A percentile compares a stretch with the other conserved stretches of the same genome.
phyloP scores from a whole-genome alignment of 2,888 invertebrate species.

The Luffia ferchaultella region DNA sequence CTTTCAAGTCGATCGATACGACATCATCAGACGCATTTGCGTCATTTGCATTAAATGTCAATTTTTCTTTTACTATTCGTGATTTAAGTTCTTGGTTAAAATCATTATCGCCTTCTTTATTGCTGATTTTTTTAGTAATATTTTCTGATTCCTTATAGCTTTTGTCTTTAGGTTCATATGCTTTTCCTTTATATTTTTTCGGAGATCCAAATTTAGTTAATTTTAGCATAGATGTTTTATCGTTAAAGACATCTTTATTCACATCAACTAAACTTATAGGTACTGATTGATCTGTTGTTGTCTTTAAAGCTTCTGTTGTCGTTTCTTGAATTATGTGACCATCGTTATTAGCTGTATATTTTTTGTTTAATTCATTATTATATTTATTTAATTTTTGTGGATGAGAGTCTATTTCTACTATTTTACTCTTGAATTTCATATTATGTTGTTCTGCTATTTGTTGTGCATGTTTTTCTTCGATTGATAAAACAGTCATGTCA shows the following conservation, averaged over 20 bases:
- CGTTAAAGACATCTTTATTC: conserved; percentile 35
- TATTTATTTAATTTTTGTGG: conserved; percentile 12
- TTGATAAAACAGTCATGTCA: conserved; percentile 56
- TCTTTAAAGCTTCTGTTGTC: not conserved
- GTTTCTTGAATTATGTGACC: no score
- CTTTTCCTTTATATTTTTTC: conserved; percentile 46
- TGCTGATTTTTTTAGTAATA: conserved; percentile 20
- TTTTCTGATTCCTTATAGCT: conserved; percentile 15
- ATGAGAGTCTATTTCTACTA: conserved; percentile 16
- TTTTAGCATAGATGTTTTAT: no score
- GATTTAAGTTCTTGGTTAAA: conserved; percentile 15
- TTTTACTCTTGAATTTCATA: conserved; percentile 22
- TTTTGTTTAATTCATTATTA: conserved; percentile 4
- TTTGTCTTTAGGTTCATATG: conserved; percentile 30
- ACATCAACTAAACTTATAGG: no score
- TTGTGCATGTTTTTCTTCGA: conserved; percentile 57
- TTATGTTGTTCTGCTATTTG: conserved; percentile 39
- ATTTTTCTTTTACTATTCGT: conserved; percentile 14
- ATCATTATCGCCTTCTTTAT: conserved; percentile 20
- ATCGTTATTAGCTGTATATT: no score
- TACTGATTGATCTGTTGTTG: no score
- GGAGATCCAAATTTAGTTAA: conserved; percentile 27
- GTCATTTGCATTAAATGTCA: conserved; percentile 14
- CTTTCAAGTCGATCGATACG: conserved; percentile 39
- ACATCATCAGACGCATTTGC: conserved; percentile 21